phyloP scores from a whole-genome alignment of 1,140 invertebrate species.

The Zelostemma sp. region DNA sequence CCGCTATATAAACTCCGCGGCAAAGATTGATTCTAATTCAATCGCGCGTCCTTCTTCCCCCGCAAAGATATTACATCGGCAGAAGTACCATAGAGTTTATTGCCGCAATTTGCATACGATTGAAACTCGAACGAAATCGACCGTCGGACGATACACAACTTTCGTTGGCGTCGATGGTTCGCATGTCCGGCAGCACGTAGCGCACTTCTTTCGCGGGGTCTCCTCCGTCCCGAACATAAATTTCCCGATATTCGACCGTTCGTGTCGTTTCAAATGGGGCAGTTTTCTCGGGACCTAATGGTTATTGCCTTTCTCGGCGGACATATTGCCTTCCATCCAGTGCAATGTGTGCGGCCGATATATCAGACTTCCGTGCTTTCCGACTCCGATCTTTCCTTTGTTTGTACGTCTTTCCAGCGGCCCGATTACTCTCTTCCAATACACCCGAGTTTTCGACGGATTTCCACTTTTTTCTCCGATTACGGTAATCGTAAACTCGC shows the following conservation, averaged over 20 bases:
- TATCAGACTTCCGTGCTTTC: conserved; percentile 65
- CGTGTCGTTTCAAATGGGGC: conserved; percentile 74
- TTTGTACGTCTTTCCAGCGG: conserved; percentile 2
- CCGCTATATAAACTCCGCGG: background rate
- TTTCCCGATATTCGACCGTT: conserved; percentile 74
- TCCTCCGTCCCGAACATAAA: conserved; percentile 66
- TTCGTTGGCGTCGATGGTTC: conserved; percentile 2
- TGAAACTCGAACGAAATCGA: conserved; percentile 18
- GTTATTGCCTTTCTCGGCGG: conserved; percentile 75
- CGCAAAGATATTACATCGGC: conserved; percentile 9
- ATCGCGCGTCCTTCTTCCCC: background rate
- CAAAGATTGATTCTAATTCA: conserved; percentile 8
- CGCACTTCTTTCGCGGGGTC: conserved; percentile 45
- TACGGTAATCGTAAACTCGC: too few relatives aligned
- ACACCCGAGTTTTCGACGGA: background rate
- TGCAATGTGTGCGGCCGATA: conserved; percentile 74
- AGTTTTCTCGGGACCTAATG: conserved; percentile 75
- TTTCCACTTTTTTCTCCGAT: too few relatives aligned
- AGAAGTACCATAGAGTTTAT: conserved; percentile 3
- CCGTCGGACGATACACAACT: conserved; percentile 8
- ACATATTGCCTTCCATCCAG: conserved; percentile 76
- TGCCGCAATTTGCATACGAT: background rate
- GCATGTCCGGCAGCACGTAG: conserved; percentile 11
- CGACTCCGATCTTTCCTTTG: conserved; percentile 32
- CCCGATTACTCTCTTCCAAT: too few relatives aligned